Conservation (phyloP, 2,113 vertebrate genomes). For the Hippocampus comes region DNA sequence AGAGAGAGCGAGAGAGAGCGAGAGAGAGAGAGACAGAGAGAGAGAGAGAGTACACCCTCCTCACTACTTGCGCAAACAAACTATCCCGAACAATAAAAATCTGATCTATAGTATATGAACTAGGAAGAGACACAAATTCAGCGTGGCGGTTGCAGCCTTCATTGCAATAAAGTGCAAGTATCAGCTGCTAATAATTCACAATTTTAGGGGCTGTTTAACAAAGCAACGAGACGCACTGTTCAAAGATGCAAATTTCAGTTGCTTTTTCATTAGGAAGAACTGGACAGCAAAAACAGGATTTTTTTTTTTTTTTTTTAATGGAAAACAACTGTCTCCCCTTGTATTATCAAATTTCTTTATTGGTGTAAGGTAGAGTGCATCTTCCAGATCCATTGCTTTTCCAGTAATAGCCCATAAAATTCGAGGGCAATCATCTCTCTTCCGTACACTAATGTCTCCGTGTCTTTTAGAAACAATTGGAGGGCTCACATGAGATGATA, state of each 20-base stretch:
- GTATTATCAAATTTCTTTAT: background rate
- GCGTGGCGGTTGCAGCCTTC: conserved; percentile 3
- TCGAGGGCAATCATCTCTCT: conserved; percentile 61
- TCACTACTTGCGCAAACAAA: conserved; percentile 6
- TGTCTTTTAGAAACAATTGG: conserved; percentile 60
- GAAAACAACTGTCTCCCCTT: conserved; percentile 15
- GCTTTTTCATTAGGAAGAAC: conserved; percentile 41
- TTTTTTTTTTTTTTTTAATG: background rate
- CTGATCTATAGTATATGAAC: conserved; percentile 6
- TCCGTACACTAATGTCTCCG: conserved; percentile 54
- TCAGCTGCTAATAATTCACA: conserved; percentile 12
- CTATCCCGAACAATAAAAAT: conserved; percentile 18
- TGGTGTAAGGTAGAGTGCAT: conserved; percentile 29
- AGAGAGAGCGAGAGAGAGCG: no score
- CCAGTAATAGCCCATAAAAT: conserved; percentile 64
- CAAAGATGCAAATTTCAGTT: conserved; percentile 21
- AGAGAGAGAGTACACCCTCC: background rate
- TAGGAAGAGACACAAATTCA: background rate
- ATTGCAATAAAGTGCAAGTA: conserved; percentile 20
- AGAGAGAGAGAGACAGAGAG: no score
- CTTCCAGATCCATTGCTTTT: conserved; percentile 39
- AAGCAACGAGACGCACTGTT: conserved; percentile 12
- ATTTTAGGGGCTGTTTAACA: conserved; percentile 36
- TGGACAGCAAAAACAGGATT: conserved; percentile 35
- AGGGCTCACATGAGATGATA: conserved; percentile 52